Evolutionary conservation across 2,797 vertebrate species (phyloP).

Genomic region (Ctenopoma multispine): DNA sequence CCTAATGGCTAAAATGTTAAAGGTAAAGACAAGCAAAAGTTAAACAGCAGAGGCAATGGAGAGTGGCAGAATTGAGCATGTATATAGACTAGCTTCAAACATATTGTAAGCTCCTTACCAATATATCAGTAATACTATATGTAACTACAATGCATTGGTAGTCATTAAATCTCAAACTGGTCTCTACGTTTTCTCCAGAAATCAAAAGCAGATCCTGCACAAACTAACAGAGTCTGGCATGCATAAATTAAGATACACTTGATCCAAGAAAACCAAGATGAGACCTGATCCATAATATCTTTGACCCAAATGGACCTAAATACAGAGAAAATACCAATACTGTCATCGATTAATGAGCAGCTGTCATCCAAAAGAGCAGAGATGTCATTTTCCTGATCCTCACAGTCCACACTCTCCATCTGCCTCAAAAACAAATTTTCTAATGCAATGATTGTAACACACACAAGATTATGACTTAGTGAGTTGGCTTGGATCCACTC

Average conservation of each 20-base stretch:
- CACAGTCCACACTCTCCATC: slow-evolving; percentile 28
- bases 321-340: slow-evolving; percentile 8
- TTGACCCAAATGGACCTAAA: neutral
- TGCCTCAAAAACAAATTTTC: slow-evolving; percentile 17
- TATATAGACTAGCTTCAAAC: neutral
- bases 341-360: slow-evolving; percentile 35
- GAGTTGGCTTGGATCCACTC: neutral
- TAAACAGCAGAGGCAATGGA: neutral
- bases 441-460: slow-evolving; percentile 4
- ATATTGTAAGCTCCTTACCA: no score
- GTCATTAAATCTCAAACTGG: neutral
- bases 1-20: no score
- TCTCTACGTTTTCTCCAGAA: neutral
- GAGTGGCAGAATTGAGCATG: neutral
- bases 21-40: neutral
- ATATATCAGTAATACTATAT: neutral
- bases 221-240: neutral
- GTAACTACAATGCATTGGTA: neutral
- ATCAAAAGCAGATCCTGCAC: neutral
- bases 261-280: no score
- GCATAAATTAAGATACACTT: neutral
- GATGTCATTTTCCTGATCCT: slow-evolving; percentile 20
- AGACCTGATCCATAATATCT: neutral
- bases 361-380: slow-evolving; percentile 38
- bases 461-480: slow-evolving; percentile 14